These are phyloP conservation scores for Glaucopsyche alexis DNA, from an alignment of 2,888 invertebrate species.

Conservation along the genomic window DNA sequence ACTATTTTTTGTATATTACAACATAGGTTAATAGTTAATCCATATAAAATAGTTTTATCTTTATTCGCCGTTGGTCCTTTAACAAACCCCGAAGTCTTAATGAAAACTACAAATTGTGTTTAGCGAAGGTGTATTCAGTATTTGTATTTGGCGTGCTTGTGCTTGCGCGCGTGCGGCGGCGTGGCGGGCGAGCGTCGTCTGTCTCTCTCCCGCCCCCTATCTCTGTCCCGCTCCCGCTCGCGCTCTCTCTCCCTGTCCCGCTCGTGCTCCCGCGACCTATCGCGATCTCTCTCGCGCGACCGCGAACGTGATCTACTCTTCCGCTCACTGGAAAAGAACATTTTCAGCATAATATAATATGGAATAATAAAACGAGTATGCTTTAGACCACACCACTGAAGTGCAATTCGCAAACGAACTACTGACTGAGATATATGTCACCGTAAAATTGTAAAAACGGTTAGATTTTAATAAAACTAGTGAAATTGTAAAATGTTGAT, in stretches of 20 bases:
- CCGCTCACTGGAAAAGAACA: slow-evolving; percentile 51
- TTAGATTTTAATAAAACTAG: too few relatives aligned
- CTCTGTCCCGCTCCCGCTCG: slow-evolving; percentile 47
- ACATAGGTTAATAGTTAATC: too few relatives aligned
- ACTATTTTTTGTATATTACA: too few relatives aligned
- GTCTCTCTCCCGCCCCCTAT: slow-evolving; percentile 53
- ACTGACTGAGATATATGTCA: too few relatives aligned
- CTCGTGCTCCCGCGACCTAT: slow-evolving; percentile 45
- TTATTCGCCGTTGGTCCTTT: too few relatives aligned
- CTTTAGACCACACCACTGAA: too few relatives aligned
- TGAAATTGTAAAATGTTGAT: too few relatives aligned
- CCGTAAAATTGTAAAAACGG: too few relatives aligned
- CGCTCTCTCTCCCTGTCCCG: slow-evolving; percentile 47
- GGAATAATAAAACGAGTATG: too few relatives aligned
- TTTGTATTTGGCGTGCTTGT: slow-evolving; percentile 73
- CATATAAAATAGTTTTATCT: too few relatives aligned
- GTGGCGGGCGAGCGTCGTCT: slow-evolving; percentile 65
- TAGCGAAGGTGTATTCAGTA: slow-evolving; percentile 47
- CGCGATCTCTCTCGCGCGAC: slow-evolving; percentile 52
- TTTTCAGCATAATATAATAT: background rate
- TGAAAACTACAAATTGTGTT: background rate
- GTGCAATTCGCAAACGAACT: too few relatives aligned
- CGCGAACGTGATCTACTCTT: slow-evolving; percentile 56
- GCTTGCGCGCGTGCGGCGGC: slow-evolving; percentile 66
- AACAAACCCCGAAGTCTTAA: background rate